Base-by-base conservation (phyloP, 1,140 invertebrate species). In the Plutomurus gul region DNA sequence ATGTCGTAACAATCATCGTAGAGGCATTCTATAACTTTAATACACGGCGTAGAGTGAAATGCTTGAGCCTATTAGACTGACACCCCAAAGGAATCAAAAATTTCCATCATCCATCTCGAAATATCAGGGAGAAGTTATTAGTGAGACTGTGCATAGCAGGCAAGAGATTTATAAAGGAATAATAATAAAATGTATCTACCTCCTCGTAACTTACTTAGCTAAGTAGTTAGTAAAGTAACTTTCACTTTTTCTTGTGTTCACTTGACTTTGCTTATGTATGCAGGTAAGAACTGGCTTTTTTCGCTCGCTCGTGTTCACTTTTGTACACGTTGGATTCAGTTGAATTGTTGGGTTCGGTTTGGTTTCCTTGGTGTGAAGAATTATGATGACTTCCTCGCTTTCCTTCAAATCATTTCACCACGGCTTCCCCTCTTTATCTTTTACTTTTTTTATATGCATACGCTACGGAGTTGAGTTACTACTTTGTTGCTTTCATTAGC, bases 51-150 rank as follows among this genome's bases (percentile, higher is more conserved):
- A 13, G 51, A 56, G 20, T 56, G 10, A 10, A 1, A 22, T 16
- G 8, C 25, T 8, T 56, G 20, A 56, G 20, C 8, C 25, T 65
- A 65, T 65, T 65, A 65, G 30, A 70, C 65, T 40, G 30, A 46
- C 65, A 70, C 56, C 75, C 75, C 51, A 77, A 70, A 77, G 75
- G 51, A 70, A 46, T 77, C 51, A 77, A 77, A 77, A 77, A 77
- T 65, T 65, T 65, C 56, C 30, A 27, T 36, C 56, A 65, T 65
- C 56, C 56, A 65, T 65, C 56, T 65, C 56, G 3, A 65, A 27
- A 30, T 65, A 65, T 65, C 36, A 65, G 27, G 13, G 3, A 36
- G 56, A 30, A 30, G 56, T 65, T 65, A 65, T 65, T 65, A 65
- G 56, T 16, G 47, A 51, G 10, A 51, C 18, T 13, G 20, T 47